Conservation (phyloP, 2,113 vertebrate species). For the Sinocyclocheilus anophthalmus region DNA sequence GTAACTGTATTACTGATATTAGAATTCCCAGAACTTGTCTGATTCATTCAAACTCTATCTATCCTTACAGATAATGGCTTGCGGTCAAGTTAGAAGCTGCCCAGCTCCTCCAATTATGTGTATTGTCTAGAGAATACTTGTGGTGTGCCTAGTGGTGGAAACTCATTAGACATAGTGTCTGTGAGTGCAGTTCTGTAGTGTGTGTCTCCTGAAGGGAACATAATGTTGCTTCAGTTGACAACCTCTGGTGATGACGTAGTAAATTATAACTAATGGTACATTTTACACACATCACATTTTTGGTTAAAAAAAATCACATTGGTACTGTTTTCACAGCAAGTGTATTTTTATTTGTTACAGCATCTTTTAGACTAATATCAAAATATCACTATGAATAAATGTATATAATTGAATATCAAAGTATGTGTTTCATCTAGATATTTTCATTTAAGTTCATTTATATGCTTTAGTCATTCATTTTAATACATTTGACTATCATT, state of each 20-base stretch:
- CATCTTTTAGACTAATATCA: too few relatives aligned
- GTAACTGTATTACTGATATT: not conserved
- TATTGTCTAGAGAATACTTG: conserved; percentile 24
- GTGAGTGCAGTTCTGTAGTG: not conserved
- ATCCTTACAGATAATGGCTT: not conserved
- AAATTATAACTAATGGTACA: not conserved
- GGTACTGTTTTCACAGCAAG: not conserved
- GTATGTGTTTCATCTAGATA: too few relatives aligned
- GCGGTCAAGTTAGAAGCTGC: not conserved
- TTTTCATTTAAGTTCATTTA: too few relatives aligned
- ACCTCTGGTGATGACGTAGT: not conserved
- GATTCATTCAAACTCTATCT: not conserved
- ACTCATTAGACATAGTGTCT: conserved; percentile 9
- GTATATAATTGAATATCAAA: too few relatives aligned
- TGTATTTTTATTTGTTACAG: not conserved
- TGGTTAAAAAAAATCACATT: not conserved
- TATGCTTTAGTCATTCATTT: not conserved
- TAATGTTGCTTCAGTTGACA: not conserved
- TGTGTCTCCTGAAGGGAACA: not conserved
- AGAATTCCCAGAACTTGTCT: not conserved
- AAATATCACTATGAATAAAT: too few relatives aligned
- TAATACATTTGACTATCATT: not conserved
- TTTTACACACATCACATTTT: not conserved
- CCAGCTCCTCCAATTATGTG: conserved; percentile 13
- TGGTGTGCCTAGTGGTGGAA: conserved; percentile 10